Conservation (phyloP, 1,140 invertebrate species). For the Dendrolimus punctatus region DNA sequence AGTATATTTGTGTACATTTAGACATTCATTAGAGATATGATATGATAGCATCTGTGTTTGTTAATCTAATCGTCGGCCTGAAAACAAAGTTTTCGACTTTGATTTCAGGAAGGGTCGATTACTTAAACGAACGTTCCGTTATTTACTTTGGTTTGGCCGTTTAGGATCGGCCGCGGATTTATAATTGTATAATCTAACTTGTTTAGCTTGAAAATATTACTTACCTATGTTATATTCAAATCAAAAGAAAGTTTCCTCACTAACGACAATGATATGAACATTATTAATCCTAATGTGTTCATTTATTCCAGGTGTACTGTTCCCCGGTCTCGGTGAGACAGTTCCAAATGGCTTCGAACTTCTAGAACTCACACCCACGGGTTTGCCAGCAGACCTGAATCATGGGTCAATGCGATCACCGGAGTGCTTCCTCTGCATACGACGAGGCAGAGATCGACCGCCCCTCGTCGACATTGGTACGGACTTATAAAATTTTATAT, state of each 20-base stretch:
- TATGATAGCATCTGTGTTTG: too few species aligned
- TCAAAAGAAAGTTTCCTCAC: neutral
- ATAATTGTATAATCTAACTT: too few species aligned
- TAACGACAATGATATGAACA: conserved; percentile 5
- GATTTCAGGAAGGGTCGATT: too few species aligned
- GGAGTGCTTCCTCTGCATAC: conserved; percentile 94
- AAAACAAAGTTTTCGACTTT: too few species aligned
- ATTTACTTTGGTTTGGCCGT: too few species aligned
- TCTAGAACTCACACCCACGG: conserved; percentile 89
- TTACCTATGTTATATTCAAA: too few species aligned
- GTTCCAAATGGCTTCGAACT: conserved; percentile 86
- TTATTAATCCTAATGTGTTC: conserved; percentile 2
- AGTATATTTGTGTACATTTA: too few species aligned
- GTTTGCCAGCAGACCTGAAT: conserved; percentile 94
- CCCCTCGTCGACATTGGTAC: conserved; percentile 98
- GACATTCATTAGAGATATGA: too few species aligned
- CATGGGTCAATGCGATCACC: conserved; percentile 95
- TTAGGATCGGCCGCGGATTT: too few species aligned
- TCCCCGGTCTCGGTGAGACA: conserved; percentile 89
- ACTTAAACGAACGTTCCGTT: too few species aligned
- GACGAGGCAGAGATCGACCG: conserved; percentile 93
- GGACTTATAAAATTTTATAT: conserved; percentile 9
- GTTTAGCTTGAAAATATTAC: too few species aligned
- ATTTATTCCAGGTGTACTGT: conserved; percentile 84
- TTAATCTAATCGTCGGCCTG: too few species aligned